A percentile compares a stretch with the other conserved stretches of the same genome.
These are phyloP conservation scores for Pyrgilauda ruficollis DNA, from an alignment of 2,113 vertebrate genomes.

Conservation along the genomic window DNA sequence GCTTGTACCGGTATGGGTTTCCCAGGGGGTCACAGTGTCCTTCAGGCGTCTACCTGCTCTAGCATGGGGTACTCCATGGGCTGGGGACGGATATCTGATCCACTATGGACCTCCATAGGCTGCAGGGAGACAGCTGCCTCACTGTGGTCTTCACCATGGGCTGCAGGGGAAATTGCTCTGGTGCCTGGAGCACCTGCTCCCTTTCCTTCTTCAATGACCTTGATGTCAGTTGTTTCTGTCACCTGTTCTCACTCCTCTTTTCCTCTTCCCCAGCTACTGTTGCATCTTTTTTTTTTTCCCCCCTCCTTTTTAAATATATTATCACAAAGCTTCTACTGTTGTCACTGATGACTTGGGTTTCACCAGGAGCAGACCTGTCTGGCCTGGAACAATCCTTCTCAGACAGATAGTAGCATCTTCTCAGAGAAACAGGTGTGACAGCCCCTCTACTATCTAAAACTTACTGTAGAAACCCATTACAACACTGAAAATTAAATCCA, in stretches of 20 bases:
- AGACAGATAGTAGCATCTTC: not conserved
- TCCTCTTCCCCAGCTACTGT: not conserved
- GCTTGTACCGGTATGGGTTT: not conserved
- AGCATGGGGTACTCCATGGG: not conserved
- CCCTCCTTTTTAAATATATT: not conserved
- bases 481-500: not conserved
- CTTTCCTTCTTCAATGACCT: not conserved
- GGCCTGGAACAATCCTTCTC: not conserved
- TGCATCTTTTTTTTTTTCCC: not conserved
- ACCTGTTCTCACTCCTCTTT: not conserved
- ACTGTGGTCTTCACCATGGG: not conserved
- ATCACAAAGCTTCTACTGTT: not conserved
- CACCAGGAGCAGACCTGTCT: not conserved
- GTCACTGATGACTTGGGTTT: not conserved
- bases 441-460: not conserved
- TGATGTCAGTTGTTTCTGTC: not conserved
- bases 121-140: not conserved
- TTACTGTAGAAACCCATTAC: not conserved
- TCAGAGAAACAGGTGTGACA: not conserved
- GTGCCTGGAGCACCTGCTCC: not conserved
- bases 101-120: accelerated
- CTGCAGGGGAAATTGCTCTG: not conserved
- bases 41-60: not conserved
- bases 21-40: not conserved
- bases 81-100: not conserved